Evolutionary conservation across 1,140 invertebrate genomes (phyloP).

Genomic region (Drosophila pruinosa): DNA sequence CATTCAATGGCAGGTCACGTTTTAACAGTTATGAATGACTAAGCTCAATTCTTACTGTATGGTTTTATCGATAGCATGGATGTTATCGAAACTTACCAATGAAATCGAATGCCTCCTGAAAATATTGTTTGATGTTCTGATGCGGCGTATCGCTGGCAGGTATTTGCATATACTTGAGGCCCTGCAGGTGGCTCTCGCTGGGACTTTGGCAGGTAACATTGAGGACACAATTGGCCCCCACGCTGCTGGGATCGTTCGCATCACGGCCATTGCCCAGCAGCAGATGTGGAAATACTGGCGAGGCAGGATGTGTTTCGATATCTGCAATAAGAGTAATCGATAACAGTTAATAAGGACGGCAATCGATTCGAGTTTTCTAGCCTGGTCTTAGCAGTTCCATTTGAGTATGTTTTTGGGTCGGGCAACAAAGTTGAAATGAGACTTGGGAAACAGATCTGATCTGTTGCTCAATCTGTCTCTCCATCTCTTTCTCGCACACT

Average conservation of each 20-base stretch:
- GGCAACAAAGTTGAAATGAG: constrained; percentile 10
- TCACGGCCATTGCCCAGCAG: constrained; percentile 94
- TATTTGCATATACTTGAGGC: constrained; percentile 91
- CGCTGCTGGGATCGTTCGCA: constrained; percentile 88
- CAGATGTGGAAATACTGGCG: constrained; percentile 93
- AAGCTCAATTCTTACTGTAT: constrained; percentile 16
- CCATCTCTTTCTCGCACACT: background rate
- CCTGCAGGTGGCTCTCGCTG: constrained; percentile 87
- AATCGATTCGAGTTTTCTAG: constrained; percentile 10
- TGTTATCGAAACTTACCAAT: constrained; percentile 88
- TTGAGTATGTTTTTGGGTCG: constrained; percentile 28
- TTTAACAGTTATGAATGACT: constrained; percentile 58
- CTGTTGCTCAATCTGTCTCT: background rate
- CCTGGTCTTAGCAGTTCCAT: constrained; percentile 35
- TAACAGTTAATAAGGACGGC: background rate
- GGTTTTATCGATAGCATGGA: background rate
- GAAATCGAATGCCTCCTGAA: constrained; percentile 94
- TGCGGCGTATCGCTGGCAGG: constrained; percentile 93
- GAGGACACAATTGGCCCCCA: constrained; percentile 90
- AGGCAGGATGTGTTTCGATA: constrained; percentile 90
- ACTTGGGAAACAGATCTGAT: background rate
- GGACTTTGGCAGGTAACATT: constrained; percentile 93
- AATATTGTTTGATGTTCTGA: constrained; percentile 96
- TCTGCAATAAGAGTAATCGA: constrained; percentile 82
- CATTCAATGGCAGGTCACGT: constrained; percentile 68